Base-by-base conservation (phyloP, 2,888 invertebrate genomes). In the Macropis europaea region DNA sequence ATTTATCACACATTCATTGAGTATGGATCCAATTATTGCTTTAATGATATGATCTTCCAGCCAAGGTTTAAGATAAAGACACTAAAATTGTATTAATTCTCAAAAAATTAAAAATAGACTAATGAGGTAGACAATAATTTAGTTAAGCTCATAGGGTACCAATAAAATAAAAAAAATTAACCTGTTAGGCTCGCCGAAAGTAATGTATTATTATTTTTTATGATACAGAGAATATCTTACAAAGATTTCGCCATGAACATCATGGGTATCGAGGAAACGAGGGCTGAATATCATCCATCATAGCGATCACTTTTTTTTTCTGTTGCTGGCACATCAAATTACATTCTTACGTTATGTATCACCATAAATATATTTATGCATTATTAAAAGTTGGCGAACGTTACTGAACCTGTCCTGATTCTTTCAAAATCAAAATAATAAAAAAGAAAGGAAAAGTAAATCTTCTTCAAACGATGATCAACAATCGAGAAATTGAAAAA, bases 161-260 rank as follows among this genome's bases (percentile, higher is more conserved):
- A n/a, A 15, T 22, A 17, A 24, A 19, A 22, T 70, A 28, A 48
- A 64, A 52, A 57, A 77, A 56, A 45, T 11, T 48, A 38, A 47
- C 61, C 22, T n/a, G 30, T 69, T 75, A 70, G 57, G 68, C 71
- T 76, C 76, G 70, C 63, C 62, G 70, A 82, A 82, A 84, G 79
- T 84, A 87, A 84, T 86, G 82, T 86, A 86, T 85, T 85, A 83
- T 84, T 79, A 76, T 81, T 80, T n/a, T n/a, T 84, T 84, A 84
- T 84, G 70, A 77, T 87, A 86, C 87, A 89, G 88, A 83, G 68
- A 72, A 85, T 89, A 83, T 88, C 86, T 84, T 88, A 87, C 86
- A 86, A 86, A 84, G 84, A 82, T 81, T 88, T 86, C 74, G 73
- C 74, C 73, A 61, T 81, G 74, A 76, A 84, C 67, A 84, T 87